These are phyloP conservation scores for Bombus superbus DNA, from an alignment of 1,140 invertebrate species.

Conservation along the genomic window DNA sequence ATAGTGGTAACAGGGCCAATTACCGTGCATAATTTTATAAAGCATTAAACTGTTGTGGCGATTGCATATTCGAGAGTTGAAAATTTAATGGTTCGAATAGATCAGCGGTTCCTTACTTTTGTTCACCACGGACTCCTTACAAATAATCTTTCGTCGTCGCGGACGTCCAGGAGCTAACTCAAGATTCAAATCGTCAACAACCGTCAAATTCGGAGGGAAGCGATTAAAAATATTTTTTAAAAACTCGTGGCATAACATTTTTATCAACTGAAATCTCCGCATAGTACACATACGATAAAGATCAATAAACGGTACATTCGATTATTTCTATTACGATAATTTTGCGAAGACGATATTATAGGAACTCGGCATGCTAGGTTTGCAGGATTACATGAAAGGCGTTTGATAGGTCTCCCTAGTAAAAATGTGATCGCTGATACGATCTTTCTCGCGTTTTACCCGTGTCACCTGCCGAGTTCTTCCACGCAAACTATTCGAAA, in stretches of 20 bases:
- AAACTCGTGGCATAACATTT: not conserved
- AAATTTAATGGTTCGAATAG: not conserved
- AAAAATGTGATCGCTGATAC: not conserved
- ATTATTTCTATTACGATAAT: not conserved
- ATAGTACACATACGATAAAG: not conserved
- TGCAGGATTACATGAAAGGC: not conserved
- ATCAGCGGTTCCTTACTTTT: not conserved
- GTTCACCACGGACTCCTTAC: too few species aligned
- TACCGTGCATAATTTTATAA: conserved; percentile 9
- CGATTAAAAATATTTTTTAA: not conserved
- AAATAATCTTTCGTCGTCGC: too few species aligned
- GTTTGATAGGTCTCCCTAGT: not conserved
- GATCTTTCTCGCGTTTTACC: conserved; percentile 20
- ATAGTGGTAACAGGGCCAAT: conserved; percentile 10
- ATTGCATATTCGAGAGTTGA: not conserved
- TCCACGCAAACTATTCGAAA: too few species aligned
- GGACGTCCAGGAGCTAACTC: too few species aligned
- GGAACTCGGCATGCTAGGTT: not conserved
- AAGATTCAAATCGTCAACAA: too few species aligned
- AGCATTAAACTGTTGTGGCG: conserved; percentile 15
- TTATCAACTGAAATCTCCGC: not conserved
- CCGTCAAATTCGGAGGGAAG: not conserved
- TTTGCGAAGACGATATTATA: not conserved
- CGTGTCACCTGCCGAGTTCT: conserved; percentile 22
- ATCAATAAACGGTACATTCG: not conserved